Base-by-base conservation (phyloP, 2,113 vertebrate species). In the Tyto alba region DNA sequence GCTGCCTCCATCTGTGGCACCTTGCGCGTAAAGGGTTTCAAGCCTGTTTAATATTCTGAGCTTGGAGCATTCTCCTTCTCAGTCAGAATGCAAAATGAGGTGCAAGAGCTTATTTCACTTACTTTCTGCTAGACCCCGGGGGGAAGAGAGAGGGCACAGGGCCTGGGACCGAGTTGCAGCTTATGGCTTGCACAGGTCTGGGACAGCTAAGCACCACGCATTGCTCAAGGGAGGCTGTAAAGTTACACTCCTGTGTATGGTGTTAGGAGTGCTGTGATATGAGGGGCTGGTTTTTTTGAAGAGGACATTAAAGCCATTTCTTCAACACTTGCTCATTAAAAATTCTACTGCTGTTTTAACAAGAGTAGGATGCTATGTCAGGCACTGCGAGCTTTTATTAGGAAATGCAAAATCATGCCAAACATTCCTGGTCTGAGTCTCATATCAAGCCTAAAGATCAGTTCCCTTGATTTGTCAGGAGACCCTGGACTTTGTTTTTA, bases 281-380 rank as follows among this genome's bases (percentile, higher is more conserved):
- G 45, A 92, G 25, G 66, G 48, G 47, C 32, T 72, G 83, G n/a
- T n/a, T 3, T 86, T 94, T 88, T 68, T 81, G 56, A 96, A 85
- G 18, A 89, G 53, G 53, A 62, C 87, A 73, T 89, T 89, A 88
- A 95, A 95, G 48, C 13, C 76, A 64, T 73, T 89, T 93, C 89
- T 91, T 73, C 20, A 93, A 76, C 20, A 62, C 29, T 86, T 4
- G 11, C 52, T 89, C 90, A 93, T 96, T 95, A 95, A 93, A 96
- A 95, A 76, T 79, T 78, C 62, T 68, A 72, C 85, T 84, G 83
- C 76, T 72, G 64, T 76, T 96, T 93, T 87, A 95, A 93, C 73
- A 89, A 82, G 92, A 95, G 43, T 56, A 80, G 85, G 75, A 90
- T 93, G 74, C 84, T 66, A 76, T 66, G 57, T 75, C 73, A 96